Conservation (phyloP, 1,140 invertebrate genomes). For the Drosophila sturtevanti region DNA sequence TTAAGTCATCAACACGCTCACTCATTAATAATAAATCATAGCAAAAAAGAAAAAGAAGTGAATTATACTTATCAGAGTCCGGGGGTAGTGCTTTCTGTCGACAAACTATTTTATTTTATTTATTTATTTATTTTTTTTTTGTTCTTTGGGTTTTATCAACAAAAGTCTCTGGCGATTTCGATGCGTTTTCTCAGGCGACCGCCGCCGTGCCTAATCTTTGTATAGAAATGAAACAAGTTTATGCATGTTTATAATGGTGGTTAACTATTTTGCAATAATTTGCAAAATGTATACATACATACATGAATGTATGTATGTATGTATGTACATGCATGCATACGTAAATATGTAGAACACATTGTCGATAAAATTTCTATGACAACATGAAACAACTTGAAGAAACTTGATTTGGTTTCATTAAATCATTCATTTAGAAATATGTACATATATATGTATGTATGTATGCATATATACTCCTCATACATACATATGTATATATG, state of each 20-base stretch:
- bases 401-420: too few relatives aligned
- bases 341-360: background rate
- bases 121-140: background rate
- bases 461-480: too few relatives aligned
- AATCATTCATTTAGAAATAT: too few relatives aligned
- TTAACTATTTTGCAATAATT: background rate
- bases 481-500: too few relatives aligned
- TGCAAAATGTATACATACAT: background rate
- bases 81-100: background rate
- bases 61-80: constrained; percentile 4
- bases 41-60: constrained; percentile 4
- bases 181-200: constrained; percentile 4
- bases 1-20: background rate
- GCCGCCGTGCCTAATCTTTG: background rate
- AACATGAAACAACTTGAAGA: too few relatives aligned
- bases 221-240: background rate
- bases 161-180: background rate
- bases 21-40: background rate
- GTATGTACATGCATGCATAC: too few relatives aligned
- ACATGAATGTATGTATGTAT: too few relatives aligned
- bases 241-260: background rate
- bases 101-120: background rate
- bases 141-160: background rate
- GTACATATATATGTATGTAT: too few relatives aligned
- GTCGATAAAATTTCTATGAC: background rate